Evolutionary conservation across 2,113 vertebrate genomes (phyloP).

Genomic region (Labeo catla): DNA sequence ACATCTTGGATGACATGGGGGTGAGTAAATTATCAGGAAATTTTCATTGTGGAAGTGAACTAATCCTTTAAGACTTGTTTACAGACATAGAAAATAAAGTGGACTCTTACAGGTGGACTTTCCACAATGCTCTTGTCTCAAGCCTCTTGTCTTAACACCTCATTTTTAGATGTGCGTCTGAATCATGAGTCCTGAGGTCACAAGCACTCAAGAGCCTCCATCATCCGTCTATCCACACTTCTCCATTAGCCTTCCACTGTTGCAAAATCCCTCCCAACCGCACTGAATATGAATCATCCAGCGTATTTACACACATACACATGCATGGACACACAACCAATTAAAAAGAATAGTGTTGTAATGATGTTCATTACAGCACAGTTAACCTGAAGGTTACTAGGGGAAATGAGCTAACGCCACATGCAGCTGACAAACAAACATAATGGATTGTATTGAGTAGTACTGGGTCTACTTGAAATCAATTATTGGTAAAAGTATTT

Average conservation of each 20-base stretch:
- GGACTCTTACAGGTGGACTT: no score
- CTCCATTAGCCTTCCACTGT: background rate
- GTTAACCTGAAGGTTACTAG: background rate
- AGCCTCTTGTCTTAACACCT: no score
- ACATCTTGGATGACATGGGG: no score
- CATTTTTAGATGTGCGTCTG: background rate
- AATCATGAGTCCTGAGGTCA: background rate
- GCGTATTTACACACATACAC: background rate
- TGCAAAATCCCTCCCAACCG: background rate
- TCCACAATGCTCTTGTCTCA: no score
- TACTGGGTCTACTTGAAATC: background rate
- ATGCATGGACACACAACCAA: slow-evolving; percentile 10
- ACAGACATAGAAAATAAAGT: no score
- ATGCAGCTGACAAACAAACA: slow-evolving; percentile 8
- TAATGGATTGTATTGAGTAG: background rate
- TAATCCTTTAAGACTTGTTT: no score
- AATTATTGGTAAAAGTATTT: no score
- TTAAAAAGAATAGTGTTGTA: slow-evolving; percentile 5
- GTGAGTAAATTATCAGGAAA: no score
- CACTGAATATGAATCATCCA: slow-evolving; percentile 37
- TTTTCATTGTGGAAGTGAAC: no score
- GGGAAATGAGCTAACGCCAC: background rate
- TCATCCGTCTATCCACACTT: background rate
- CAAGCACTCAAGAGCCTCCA: background rate
- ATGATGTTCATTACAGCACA: background rate